Percentiles rank a stretch among this genome's conserved stretches.
Conservation (phyloP, 1,140 invertebrate genomes). For the Antheraea pernyi region DNA sequence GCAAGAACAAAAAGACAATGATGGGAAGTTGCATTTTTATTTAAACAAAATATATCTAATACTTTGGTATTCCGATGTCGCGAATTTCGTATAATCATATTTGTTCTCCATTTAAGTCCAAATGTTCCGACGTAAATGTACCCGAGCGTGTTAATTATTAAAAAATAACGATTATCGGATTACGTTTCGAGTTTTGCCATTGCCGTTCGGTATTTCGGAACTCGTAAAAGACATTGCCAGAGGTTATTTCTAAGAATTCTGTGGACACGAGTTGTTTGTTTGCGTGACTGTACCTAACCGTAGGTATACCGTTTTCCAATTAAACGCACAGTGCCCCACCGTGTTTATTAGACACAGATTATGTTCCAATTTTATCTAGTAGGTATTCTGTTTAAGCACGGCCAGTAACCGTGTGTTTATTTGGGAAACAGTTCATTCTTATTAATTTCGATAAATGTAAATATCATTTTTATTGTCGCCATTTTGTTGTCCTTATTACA, state of each 20-base stretch:
- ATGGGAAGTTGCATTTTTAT: constrained; percentile 70
- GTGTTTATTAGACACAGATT: constrained; percentile 13
- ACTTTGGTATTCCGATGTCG: constrained; percentile 2
- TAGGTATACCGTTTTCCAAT: constrained; percentile 31
- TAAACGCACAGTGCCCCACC: constrained; percentile 22
- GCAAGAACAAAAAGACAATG: constrained; percentile 76
- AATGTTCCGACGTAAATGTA: not conserved
- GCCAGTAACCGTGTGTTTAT: constrained; percentile 24
- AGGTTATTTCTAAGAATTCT: constrained; percentile 60
- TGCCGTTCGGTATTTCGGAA: constrained; percentile 15
- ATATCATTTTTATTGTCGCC: constrained; percentile 63
- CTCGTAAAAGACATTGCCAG: constrained; percentile 67
- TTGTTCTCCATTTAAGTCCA: not conserved
- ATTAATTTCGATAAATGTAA: constrained; percentile 54
- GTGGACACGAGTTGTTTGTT: constrained; percentile 67
- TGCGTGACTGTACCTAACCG: constrained; percentile 57
- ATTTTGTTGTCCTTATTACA: constrained; percentile 67
- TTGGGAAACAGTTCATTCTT: constrained; percentile 23
- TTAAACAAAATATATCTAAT: constrained; percentile 19
- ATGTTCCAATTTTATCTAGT: constrained; percentile 18
- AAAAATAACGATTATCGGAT: not conserved
- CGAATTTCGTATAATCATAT: not conserved
- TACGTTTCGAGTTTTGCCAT: no score
- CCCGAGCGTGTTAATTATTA: not conserved
- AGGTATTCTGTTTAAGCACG: constrained; percentile 19